phyloP scores from a whole-genome alignment of 2,113 vertebrate genomes.

The Protobothrops mucrosquamatus region DNA sequence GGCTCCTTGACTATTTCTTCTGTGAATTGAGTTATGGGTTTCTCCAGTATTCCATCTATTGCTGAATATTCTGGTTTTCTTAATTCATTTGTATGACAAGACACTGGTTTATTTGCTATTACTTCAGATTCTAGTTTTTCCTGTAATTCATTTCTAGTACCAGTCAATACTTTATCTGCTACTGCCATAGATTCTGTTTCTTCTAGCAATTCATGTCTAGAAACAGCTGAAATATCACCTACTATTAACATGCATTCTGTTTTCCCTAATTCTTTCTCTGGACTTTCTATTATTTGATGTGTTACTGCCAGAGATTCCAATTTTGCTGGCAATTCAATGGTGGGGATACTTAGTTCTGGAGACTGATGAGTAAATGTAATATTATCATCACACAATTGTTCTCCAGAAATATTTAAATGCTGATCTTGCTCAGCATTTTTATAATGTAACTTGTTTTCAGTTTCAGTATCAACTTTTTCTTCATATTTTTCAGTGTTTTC shows the following conservation, averaged over 20 bases:
- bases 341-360: neutral
- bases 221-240: conserved; percentile 12
- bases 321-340: neutral
- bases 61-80: conserved; percentile 36
- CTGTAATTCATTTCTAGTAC: conserved; percentile 28
- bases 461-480: conserved; percentile 16
- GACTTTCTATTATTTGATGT: neutral
- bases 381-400: conserved; percentile 18
- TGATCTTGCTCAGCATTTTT: conserved; percentile 42
- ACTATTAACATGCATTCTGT: neutral
- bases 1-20: conserved; percentile 1
- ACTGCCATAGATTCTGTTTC: conserved; percentile 26
- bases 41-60: conserved; percentile 25
- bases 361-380: neutral
- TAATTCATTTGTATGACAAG: conserved; percentile 28
- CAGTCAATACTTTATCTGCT: conserved; percentile 19
- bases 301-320: neutral
- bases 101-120: conserved; percentile 28
- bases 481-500: conserved; percentile 43
- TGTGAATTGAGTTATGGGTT: neutral
- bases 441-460: conserved; percentile 23
- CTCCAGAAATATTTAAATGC: conserved; percentile 35
- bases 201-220: conserved; percentile 19
- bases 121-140: conserved; percentile 23
- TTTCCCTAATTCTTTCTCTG: neutral